Percentiles rank a stretch among this genome's conserved stretches.
Evolutionary conservation across 2,888 invertebrate species (phyloP).

Genomic region (Campoplex nolae): DNA sequence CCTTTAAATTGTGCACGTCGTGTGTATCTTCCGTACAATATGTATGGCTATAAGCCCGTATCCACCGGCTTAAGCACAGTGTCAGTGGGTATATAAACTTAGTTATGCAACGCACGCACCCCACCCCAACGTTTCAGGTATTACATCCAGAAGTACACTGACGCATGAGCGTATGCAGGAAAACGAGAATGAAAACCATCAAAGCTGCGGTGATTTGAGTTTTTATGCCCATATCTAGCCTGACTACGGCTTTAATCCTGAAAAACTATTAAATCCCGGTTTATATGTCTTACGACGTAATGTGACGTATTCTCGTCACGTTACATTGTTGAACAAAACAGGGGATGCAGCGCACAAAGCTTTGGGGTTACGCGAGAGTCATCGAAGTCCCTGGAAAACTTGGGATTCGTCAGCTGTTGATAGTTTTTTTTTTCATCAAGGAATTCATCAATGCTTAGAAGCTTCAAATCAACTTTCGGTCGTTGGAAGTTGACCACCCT

Average conservation of each 20-base stretch:
- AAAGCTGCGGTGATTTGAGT: neutral
- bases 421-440: too few relatives aligned
- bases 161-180: neutral
- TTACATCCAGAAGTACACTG: conserved; percentile 9
- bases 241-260: neutral
- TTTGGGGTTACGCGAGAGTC: neutral
- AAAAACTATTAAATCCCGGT: conserved; percentile 4
- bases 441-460: neutral
- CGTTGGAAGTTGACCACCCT: too few relatives aligned
- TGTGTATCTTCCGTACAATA: conserved; percentile 4
- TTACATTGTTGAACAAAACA: neutral
- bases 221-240: neutral
- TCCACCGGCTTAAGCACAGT: conserved; percentile 1
- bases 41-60: conserved; percentile 6
- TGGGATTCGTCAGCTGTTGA: too few relatives aligned
- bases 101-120: conserved; percentile 43
- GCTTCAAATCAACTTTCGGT: too few relatives aligned
- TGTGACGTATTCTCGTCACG: neutral
- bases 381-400: too few relatives aligned
- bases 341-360: neutral
- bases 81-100: neutral
- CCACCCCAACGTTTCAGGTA: conserved; percentile 20
- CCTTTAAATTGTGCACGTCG: neutral
- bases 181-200: conserved; percentile 20
- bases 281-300: neutral